Evolutionary conservation across 2,113 vertebrate species (phyloP).

Genomic region (Dicaeum eximium): DNA sequence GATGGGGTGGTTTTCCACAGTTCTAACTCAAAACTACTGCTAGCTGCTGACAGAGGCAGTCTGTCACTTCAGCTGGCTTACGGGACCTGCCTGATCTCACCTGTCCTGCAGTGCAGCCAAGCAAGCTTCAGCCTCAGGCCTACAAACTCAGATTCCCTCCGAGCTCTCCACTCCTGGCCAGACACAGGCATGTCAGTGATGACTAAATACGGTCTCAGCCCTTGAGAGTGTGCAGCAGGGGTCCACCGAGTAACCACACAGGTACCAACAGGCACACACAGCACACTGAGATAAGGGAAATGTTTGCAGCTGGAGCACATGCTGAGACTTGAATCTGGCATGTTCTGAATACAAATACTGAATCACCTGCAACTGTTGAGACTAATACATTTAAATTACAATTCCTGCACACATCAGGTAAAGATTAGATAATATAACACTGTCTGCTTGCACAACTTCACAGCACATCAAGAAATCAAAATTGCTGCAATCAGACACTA

Average conservation of each 20-base stretch:
- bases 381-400: neutral
- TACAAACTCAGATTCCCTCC: neutral
- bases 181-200: neutral
- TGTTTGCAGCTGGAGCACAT: neutral
- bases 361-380: neutral
- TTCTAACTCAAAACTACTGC: neutral
- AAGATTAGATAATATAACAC: neutral
- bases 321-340: neutral
- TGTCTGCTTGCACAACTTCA: neutral
- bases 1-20: neutral
- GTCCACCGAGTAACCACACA: neutral
- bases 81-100: neutral
- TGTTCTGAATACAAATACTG: neutral
- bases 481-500: neutral
- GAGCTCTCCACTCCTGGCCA: neutral
- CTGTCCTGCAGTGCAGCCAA: neutral
- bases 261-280: neutral
- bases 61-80: neutral
- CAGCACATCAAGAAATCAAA: neutral
- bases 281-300: neutral
- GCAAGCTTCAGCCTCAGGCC: neutral
- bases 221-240: fast-evolving
- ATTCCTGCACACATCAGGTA: neutral
- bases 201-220: neutral
- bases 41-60: neutral